A percentile compares a stretch with the other conserved stretches of the same genome.
Conservation (phyloP, 2,797 vertebrate species). For the Onychomys leucogaster region DNA sequence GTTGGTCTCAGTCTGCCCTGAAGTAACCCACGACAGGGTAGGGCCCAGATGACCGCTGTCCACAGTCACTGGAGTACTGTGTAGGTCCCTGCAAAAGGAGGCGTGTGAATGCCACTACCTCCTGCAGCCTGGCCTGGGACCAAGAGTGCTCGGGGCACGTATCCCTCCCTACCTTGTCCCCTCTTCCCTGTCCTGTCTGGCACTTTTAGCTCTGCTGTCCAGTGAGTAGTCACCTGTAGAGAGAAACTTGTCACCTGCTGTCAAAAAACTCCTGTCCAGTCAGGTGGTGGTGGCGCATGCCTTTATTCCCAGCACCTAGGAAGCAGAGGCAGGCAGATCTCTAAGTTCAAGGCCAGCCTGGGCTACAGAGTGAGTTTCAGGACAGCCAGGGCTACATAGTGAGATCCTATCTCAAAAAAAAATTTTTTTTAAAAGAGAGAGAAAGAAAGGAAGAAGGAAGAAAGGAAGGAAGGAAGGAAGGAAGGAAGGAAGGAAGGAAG, state of each 20-base stretch:
- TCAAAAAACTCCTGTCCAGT: not conserved
- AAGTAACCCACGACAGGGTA: not conserved
- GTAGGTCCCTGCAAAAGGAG: not conserved
- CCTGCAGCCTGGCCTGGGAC: not conserved
- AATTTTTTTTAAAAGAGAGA: too few relatives aligned
- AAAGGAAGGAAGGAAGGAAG: too few relatives aligned
- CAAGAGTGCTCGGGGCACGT: not conserved
- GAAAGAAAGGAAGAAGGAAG: rapidly evolving
- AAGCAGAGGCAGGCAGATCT: not conserved
- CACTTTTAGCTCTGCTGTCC: not conserved
- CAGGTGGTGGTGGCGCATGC: not conserved
- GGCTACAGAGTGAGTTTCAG: not conserved
- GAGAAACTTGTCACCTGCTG: not conserved
- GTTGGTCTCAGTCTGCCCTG: not conserved
- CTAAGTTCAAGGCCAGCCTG: not conserved
- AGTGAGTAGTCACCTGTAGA: not conserved
- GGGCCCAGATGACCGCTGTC: not conserved
- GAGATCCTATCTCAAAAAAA: not conserved
- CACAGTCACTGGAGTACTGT: not conserved
- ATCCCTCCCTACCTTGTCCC: not conserved
- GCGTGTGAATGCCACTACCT: not conserved
- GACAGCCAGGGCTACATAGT: not conserved
- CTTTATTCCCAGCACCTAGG: not conserved
- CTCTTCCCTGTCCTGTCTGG: not conserved
- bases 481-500: too few relatives aligned